Percentiles rank a stretch among this genome's conserved stretches.
Conservation (phyloP, 2,888 invertebrate genomes). For the Melieria crassipennis region DNA sequence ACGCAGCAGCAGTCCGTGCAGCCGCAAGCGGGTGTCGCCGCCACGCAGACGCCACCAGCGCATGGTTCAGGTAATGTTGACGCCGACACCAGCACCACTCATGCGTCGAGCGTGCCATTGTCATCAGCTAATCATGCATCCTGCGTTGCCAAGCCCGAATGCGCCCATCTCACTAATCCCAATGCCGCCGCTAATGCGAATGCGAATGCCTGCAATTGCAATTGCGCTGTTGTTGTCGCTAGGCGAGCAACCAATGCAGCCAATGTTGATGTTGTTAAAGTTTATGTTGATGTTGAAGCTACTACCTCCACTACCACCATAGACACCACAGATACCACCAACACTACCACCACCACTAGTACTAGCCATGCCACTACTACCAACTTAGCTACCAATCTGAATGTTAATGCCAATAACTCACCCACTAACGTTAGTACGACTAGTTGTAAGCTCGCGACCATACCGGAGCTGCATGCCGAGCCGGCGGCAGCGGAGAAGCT, state of each 20-base stretch:
- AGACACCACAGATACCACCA: slow-evolving; percentile 45
- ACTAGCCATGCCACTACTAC: slow-evolving; percentile 44
- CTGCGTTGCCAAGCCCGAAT: slow-evolving; percentile 40
- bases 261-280: slow-evolving; percentile 16
- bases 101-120: slow-evolving; percentile 36
- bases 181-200: slow-evolving; percentile 41
- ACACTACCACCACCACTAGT: slow-evolving; percentile 42
- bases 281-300: slow-evolving; percentile 47
- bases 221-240: slow-evolving; percentile 22
- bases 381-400: slow-evolving; percentile 27
- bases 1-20: slow-evolving; percentile 40
- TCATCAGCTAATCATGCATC: slow-evolving; percentile 43
- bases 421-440: slow-evolving; percentile 42
- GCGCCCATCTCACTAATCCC: slow-evolving; percentile 49
- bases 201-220: background rate
- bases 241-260: slow-evolving; percentile 38
- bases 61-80: slow-evolving; percentile 44
- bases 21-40: slow-evolving; percentile 42
- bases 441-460: slow-evolving; percentile 61
- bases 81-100: slow-evolving; percentile 37
- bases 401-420: slow-evolving; percentile 20
- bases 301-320: slow-evolving; percentile 41
- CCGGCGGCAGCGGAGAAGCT: slow-evolving; percentile 45
- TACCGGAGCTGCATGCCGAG: slow-evolving; percentile 51
- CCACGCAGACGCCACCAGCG: slow-evolving; percentile 35